Conservation (phyloP, 2,888 invertebrate species). For the Lasioglossum lativentre region DNA sequence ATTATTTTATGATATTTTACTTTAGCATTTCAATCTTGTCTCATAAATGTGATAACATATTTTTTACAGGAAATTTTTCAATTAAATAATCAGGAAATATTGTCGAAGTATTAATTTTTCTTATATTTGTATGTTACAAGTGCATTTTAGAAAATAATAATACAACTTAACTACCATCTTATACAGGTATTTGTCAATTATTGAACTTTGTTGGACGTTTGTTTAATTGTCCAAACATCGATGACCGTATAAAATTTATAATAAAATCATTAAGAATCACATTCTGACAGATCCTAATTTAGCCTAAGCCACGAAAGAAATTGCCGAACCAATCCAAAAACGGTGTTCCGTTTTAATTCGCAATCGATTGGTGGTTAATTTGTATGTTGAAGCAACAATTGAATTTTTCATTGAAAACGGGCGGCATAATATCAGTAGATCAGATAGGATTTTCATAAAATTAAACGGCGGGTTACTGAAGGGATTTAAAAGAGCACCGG, state of each 20-base stretch:
- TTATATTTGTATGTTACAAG: neutral
- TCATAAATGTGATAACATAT: neutral
- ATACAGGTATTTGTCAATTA: no score
- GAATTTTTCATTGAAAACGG: conserved; percentile 22
- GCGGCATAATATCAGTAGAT: conserved; percentile 5
- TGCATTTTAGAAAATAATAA: no score
- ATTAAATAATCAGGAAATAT: neutral
- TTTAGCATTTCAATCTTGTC: neutral
- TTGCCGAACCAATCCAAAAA: neutral
- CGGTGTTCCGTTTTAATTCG: neutral
- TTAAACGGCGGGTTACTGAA: conserved; percentile 15
- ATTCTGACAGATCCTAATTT: neutral
- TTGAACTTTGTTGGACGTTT: neutral
- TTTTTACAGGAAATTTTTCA: neutral
- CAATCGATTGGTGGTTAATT: neutral
- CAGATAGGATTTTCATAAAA: conserved; percentile 31
- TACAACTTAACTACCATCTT: neutral
- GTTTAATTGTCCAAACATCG: neutral
- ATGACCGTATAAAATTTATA: neutral
- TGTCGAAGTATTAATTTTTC: neutral
- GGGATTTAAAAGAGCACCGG: neutral
- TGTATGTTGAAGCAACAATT: conserved; percentile 9
- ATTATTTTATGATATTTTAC: neutral
- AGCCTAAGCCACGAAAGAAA: no score
- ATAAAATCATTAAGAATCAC: no score